Conservation (phyloP, 2,888 invertebrate species). For the Mythimna pallens region DNA sequence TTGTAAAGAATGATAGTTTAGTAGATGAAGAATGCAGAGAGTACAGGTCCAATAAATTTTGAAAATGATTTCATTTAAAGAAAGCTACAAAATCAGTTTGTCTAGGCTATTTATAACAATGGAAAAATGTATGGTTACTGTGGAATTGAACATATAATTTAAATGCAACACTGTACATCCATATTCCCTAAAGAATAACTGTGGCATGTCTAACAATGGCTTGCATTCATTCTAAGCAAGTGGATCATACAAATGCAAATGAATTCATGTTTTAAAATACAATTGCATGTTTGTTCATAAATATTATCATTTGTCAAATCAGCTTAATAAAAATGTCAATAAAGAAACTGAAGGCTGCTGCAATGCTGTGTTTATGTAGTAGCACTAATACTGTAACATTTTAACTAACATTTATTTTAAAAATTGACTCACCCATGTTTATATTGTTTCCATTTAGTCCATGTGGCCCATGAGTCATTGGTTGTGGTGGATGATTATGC, state of each 20-base stretch:
- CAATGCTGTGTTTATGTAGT: not conserved
- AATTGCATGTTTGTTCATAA: slow-evolving; percentile 23
- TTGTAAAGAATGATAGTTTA: no score
- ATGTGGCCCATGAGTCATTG: slow-evolving; percentile 78
- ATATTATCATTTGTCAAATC: slow-evolving; percentile 5
- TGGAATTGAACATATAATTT: not conserved
- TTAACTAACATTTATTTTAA: not conserved
- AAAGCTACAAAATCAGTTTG: not conserved
- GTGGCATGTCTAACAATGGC: slow-evolving; percentile 17
- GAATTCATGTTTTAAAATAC: slow-evolving; percentile 9
- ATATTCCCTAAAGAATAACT: slow-evolving; percentile 10
- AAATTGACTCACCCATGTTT: slow-evolving; percentile 76
- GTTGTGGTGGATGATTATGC: slow-evolving; percentile 84
- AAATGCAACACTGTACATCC: slow-evolving; percentile 5
- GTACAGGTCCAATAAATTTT: not conserved
- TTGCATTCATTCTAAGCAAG: not conserved
- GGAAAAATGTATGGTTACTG: not conserved
- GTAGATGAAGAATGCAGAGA: no score
- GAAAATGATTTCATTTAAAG: not conserved
- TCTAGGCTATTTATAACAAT: not conserved
- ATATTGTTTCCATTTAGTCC: slow-evolving; percentile 87
- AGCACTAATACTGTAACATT: not conserved
- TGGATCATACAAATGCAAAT: slow-evolving; percentile 1
- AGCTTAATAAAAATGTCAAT: not conserved
- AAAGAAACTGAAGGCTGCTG: not conserved